A percentile compares a stretch with the other conserved stretches of the same genome.
phyloP scores from a whole-genome alignment of 2,113 vertebrate genomes.

The Urocynchramus pylzowi region DNA sequence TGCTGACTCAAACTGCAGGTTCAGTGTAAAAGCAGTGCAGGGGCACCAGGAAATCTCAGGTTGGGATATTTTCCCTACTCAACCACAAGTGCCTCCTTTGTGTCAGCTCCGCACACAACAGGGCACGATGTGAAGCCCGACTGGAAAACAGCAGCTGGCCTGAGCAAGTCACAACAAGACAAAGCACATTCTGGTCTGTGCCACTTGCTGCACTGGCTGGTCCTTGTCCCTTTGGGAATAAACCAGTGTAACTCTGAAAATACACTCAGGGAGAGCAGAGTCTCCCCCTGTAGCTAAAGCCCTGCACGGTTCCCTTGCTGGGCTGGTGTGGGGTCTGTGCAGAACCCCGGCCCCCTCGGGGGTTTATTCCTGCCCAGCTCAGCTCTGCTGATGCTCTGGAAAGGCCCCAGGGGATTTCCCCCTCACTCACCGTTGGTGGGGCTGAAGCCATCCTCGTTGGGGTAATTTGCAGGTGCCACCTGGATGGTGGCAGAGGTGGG shows the following conservation, averaged over 20 bases:
- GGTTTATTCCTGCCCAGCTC: fast-evolving
- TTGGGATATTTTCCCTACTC: background rate
- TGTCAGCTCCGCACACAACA: background rate
- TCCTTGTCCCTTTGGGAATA: background rate
- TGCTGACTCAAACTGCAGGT: background rate
- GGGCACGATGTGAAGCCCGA: fast-evolving
- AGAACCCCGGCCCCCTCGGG: fast-evolving
- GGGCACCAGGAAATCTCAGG: background rate
- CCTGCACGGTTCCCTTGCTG: fast-evolving
- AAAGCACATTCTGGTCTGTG: background rate
- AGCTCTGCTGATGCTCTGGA: background rate
- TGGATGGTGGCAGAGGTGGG: constrained; percentile 96
- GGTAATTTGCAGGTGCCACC: constrained; percentile 91
- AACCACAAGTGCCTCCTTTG: background rate
- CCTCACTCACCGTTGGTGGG: constrained; percentile 83
- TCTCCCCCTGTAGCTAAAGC: fast-evolving
- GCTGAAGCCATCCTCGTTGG: constrained; percentile 87
- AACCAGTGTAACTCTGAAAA: background rate
- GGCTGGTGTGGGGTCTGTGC: background rate
- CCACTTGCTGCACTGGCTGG: fast-evolving
- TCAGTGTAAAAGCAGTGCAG: background rate
- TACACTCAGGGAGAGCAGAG: background rate
- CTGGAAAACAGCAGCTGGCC: background rate
- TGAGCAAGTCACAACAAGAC: background rate
- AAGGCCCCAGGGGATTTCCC: background rate